A percentile compares a stretch with the other conserved stretches of the same genome.
These are phyloP conservation scores for Nephrotoma guestfalica DNA, from an alignment of 2,888 invertebrate genomes.

Conservation along the genomic window DNA sequence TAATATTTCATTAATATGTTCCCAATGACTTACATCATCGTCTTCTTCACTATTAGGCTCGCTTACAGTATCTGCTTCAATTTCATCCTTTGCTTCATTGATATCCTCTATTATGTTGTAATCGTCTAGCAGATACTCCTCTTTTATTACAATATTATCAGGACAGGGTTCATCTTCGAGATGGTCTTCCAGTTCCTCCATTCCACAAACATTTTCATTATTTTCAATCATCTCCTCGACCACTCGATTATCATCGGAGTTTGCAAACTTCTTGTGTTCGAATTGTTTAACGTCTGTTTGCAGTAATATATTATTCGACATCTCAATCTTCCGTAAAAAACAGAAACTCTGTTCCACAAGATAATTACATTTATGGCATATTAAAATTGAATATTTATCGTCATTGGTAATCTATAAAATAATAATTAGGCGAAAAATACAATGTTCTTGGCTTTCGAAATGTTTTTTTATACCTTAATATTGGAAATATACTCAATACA, in stretches of 20 bases:
- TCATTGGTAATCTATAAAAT: background rate
- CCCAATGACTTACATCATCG: background rate
- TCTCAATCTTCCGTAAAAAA: background rate
- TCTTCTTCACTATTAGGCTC: background rate
- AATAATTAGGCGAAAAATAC: background rate
- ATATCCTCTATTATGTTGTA: background rate
- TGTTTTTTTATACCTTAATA: background rate
- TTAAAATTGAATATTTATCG: background rate
- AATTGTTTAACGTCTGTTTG: background rate
- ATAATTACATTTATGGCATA: background rate
- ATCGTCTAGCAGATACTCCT: background rate
- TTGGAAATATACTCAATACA: background rate
- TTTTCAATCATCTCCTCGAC: background rate
- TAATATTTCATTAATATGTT: background rate
- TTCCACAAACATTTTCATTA: background rate
- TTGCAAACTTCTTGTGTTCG: background rate
- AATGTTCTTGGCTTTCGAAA: background rate
- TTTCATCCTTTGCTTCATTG: background rate
- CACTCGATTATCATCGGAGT: background rate
- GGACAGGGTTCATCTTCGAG: background rate
- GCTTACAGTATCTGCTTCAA: background rate
- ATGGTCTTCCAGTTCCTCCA: background rate
- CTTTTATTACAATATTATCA: background rate
- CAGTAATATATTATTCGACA: background rate
- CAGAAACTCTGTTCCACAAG: conserved; percentile 1